A percentile compares a stretch with the other conserved stretches of the same genome.
Conservation (phyloP, 2,113 vertebrate genomes). For the Cromileptes altivelis region DNA sequence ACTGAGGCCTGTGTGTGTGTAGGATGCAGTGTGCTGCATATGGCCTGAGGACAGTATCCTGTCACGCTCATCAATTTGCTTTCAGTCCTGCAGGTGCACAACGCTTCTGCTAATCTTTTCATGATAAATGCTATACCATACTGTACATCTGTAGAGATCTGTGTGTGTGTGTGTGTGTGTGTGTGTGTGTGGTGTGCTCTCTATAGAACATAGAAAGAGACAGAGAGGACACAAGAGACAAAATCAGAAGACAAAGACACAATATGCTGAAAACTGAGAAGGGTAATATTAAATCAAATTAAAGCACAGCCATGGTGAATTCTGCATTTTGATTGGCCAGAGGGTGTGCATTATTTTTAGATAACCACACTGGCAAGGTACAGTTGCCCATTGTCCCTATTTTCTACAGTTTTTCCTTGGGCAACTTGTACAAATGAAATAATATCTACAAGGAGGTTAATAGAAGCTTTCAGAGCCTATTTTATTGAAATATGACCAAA, state of each 20-base stretch:
- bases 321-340: not conserved
- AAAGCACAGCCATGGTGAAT: not conserved
- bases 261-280: not conserved
- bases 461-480: not conserved
- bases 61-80: slow-evolving; percentile 56
- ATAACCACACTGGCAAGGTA: too few species aligned
- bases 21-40: not conserved
- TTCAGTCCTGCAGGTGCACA: slow-evolving; percentile 55
- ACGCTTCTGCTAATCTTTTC: slow-evolving; percentile 45
- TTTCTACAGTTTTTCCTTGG: too few species aligned
- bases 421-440: too few species aligned
- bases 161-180: slow-evolving; percentile 16
- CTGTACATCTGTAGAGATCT: slow-evolving; percentile 10
- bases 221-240: not conserved
- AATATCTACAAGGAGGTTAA: not conserved
- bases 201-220: not conserved
- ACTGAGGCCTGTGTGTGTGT: slow-evolving; percentile 18
- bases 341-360: not conserved
- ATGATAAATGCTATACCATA: slow-evolving; percentile 39
- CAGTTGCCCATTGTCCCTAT: not conserved
- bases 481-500: not conserved
- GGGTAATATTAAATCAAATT: not conserved
- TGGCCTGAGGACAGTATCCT: slow-evolving; percentile 48
- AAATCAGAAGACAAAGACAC: not conserved
- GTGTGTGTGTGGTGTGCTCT: not conserved